Evolutionary conservation across 1,140 invertebrate species (phyloP).

Genomic region (Galendromus occidentalis): DNA sequence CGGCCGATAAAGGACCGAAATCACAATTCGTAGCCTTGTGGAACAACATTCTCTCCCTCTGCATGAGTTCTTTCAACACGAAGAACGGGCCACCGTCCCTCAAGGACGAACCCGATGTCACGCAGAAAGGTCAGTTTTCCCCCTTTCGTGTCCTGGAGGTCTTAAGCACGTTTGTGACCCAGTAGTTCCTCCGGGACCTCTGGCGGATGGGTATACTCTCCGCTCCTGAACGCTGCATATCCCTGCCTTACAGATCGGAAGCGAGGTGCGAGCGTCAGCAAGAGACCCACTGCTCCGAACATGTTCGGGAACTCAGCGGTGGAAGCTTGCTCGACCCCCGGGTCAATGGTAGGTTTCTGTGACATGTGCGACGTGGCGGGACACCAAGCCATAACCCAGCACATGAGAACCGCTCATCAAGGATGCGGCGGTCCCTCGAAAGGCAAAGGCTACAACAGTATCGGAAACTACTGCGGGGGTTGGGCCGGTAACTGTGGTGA

Average conservation of each 20-base stretch:
- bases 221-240: too few species aligned
- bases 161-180: too few species aligned
- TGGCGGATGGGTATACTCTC: too few species aligned
- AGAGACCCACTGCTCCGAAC: neutral
- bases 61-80: constrained; percentile 21
- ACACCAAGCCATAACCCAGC: constrained; percentile 63
- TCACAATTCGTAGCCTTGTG: neutral
- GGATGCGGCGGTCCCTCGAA: constrained; percentile 69
- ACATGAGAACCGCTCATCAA: constrained; percentile 69
- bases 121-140: too few species aligned
- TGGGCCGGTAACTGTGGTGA: constrained; percentile 75
- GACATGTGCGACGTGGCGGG: constrained; percentile 61
- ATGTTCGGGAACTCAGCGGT: constrained; percentile 5
- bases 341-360: constrained; percentile 31
- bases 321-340: neutral
- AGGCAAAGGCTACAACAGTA: constrained; percentile 67
- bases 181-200: too few species aligned
- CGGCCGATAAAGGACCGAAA: too few species aligned
- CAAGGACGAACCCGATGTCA: too few species aligned
- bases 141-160: too few species aligned
- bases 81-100: constrained; percentile 42
- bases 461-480: constrained; percentile 59
- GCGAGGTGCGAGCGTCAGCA: too few species aligned
- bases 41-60: neutral
- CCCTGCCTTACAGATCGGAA: too few species aligned